Evolutionary conservation across 37 sponge, comb jelly and placozoan genomes (phyloP).

Genomic region (Petrosia ficiformis): DNA sequence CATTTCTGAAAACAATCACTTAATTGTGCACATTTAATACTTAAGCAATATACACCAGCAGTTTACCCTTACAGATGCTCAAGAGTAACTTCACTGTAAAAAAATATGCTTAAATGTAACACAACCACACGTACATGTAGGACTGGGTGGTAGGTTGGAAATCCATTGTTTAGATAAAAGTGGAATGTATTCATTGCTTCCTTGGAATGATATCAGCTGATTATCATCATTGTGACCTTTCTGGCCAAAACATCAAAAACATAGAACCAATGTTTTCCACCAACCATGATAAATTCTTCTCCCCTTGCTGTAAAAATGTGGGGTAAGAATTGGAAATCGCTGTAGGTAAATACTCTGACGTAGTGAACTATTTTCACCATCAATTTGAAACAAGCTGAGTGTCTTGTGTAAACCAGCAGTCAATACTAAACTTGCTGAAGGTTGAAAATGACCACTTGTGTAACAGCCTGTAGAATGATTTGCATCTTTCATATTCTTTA

Average conservation of each 20-base stretch:
- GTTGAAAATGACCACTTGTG: slow-evolving; percentile 89
- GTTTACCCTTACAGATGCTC: no score
- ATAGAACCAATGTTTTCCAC: slow-evolving; percentile 67
- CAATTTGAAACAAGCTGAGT: slow-evolving; percentile 82
- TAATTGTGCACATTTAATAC: no score
- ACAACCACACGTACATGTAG: no score
- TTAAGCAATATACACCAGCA: no score
- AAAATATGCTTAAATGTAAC: no score
- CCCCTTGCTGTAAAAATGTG: slow-evolving; percentile 84
- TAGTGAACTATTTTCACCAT: slow-evolving; percentile 69
- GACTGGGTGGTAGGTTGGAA: no score
- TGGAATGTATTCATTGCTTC: slow-evolving; percentile 79
- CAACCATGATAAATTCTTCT: slow-evolving; percentile 66
- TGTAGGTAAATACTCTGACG: slow-evolving; percentile 80
- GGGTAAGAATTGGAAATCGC: slow-evolving; percentile 69
- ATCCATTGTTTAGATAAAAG: slow-evolving; percentile 83
- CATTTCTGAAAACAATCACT: no score
- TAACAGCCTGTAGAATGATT: slow-evolving; percentile 54
- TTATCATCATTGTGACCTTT: slow-evolving; percentile 79
- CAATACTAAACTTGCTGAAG: slow-evolving; percentile 65
- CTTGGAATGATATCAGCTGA: slow-evolving; percentile 72
- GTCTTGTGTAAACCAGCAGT: slow-evolving; percentile 88
- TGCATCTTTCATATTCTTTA: slow-evolving; percentile 62
- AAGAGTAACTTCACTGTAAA: no score
- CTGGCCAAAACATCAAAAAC: slow-evolving; percentile 80